Evolutionary conservation across 2,888 invertebrate species (phyloP).

Genomic region (Suillia variegata): DNA sequence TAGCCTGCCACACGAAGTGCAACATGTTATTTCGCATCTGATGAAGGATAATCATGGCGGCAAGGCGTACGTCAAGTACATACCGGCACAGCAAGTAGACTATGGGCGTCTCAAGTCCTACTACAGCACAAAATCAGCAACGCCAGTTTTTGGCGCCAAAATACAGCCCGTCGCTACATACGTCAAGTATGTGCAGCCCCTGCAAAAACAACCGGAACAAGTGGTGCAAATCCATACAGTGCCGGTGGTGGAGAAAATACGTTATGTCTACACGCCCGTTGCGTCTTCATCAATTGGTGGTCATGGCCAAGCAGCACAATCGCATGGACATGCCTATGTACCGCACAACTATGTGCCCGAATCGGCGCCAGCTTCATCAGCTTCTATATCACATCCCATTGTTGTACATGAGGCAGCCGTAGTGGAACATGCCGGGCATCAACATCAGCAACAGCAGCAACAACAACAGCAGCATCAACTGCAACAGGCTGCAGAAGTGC

Average conservation of each 20-base stretch:
- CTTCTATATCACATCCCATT: conserved; percentile 41
- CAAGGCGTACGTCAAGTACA: conserved; percentile 49
- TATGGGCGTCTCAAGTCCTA: conserved; percentile 37
- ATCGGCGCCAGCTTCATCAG: not conserved
- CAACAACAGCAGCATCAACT: not conserved
- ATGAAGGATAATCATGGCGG: conserved; percentile 45
- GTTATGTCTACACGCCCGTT: conserved; percentile 46
- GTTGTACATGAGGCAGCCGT: conserved; percentile 38
- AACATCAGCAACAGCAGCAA: not conserved
- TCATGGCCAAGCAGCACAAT: conserved; percentile 1
- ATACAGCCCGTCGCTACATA: conserved; percentile 13
- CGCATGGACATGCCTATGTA: not conserved
- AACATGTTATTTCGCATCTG: conserved; percentile 50
- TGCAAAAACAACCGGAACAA: conserved; percentile 24
- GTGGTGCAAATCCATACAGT: conserved; percentile 48
- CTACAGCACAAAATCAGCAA: not conserved
- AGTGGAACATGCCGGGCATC: not conserved
- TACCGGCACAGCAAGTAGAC: conserved; percentile 43
- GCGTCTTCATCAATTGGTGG: not conserved
- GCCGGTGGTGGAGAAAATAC: conserved; percentile 49
- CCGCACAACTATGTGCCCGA: not conserved
- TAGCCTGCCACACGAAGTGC: conserved; percentile 49
- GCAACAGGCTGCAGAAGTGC: conserved; percentile 11
- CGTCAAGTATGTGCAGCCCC: conserved; percentile 14
- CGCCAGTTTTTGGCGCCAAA: conserved; percentile 6